A percentile compares a stretch with the other conserved stretches of the same genome.
Evolutionary conservation across 2,888 invertebrate species (phyloP).

Genomic region (Aromia moschata): DNA sequence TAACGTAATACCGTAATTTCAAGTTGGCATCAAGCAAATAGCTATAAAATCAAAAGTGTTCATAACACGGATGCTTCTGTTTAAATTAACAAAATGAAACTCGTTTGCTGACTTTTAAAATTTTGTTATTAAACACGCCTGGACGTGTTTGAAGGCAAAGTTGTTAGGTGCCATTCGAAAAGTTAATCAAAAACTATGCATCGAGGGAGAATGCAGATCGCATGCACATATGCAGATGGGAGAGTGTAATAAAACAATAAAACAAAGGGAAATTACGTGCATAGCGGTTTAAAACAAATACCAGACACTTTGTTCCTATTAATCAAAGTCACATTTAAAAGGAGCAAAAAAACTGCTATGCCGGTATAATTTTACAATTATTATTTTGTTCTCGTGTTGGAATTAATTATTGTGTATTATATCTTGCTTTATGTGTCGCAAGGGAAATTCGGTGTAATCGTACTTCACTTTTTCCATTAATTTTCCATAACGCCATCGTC

Average conservation of each 20-base stretch:
- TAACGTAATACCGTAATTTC: too few relatives aligned
- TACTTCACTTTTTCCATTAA: too few relatives aligned
- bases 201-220: constrained; percentile 36
- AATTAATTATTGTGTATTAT: constrained; percentile 27
- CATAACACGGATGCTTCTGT: too few relatives aligned
- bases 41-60: too few relatives aligned
- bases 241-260: constrained; percentile 28
- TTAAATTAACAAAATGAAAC: too few relatives aligned
- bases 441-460: background rate
- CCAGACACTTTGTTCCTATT: constrained; percentile 40
- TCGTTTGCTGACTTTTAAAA: too few relatives aligned
- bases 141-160: too few relatives aligned
- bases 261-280: constrained; percentile 32
- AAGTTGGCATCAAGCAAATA: too few relatives aligned
- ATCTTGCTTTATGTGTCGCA: background rate
- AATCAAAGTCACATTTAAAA: constrained; percentile 39
- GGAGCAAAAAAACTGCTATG: constrained; percentile 20
- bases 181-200: too few relatives aligned
- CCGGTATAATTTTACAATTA: constrained; percentile 32
- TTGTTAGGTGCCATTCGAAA: too few relatives aligned
- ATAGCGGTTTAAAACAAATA: constrained; percentile 37
- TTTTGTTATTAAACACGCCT: too few relatives aligned
- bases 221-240: constrained; percentile 35
- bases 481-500: too few relatives aligned
- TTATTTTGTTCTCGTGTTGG: constrained; percentile 31